A percentile compares a stretch with the other conserved stretches of the same genome.
Conservation (phyloP, 1,140 invertebrate genomes). For the Drosophila seguyi region DNA sequence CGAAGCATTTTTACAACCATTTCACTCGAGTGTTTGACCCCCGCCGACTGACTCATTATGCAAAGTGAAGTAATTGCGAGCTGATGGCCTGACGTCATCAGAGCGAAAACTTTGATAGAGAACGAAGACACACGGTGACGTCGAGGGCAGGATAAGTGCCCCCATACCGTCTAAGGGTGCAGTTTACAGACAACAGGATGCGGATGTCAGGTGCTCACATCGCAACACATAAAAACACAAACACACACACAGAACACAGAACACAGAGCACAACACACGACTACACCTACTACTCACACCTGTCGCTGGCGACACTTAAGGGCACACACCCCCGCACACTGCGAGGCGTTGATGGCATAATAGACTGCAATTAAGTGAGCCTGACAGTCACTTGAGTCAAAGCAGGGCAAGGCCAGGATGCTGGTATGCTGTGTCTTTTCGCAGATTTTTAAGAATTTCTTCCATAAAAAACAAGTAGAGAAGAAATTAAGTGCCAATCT, state of each 20-base stretch:
- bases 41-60: constrained; percentile 60
- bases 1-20: constrained; percentile 24
- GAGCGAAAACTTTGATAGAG: constrained; percentile 55
- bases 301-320: constrained; percentile 60
- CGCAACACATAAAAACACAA: constrained; percentile 31
- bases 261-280: background rate
- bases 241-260: constrained; percentile 17
- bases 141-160: constrained; percentile 62
- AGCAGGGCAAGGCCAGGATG: constrained; percentile 38
- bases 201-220: constrained; percentile 57
- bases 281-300: constrained; percentile 21
- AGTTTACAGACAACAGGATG: constrained; percentile 67
- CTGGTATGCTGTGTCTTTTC: constrained; percentile 61
- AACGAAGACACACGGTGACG: constrained; percentile 35
- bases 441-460: constrained; percentile 37
- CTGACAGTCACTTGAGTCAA: constrained; percentile 61
- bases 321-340: constrained; percentile 29
- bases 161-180: constrained; percentile 40
- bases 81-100: constrained; percentile 53
- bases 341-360: constrained; percentile 78
- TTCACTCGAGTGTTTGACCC: constrained; percentile 41
- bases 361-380: constrained; percentile 81
- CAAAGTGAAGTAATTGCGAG: constrained; percentile 75
- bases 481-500: constrained; percentile 26
- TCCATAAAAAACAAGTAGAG: background rate